Percentiles rank a stretch among this genome's conserved stretches.
phyloP scores from a whole-genome alignment of 2,113 vertebrate species.

The Charina bottae region DNA sequence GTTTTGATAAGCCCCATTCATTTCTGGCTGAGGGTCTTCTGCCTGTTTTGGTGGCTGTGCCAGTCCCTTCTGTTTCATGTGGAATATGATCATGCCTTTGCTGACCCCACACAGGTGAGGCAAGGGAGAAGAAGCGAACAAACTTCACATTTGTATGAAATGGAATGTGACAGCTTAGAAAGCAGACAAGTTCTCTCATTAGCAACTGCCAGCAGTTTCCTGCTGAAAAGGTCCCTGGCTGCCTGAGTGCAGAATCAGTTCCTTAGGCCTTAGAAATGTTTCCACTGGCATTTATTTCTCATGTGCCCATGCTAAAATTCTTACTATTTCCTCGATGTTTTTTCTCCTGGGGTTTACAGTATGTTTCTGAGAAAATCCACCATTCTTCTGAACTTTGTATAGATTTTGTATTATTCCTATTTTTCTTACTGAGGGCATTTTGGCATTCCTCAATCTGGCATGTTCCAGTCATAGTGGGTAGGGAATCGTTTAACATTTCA shows the following conservation, averaged over 20 bases:
- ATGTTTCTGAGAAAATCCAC: not conserved
- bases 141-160: conserved; percentile 7
- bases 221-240: not conserved
- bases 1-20: not conserved
- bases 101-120: not conserved
- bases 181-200: not conserved
- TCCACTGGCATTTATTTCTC: not conserved
- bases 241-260: not conserved
- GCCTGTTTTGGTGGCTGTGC: not conserved
- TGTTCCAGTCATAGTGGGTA: not conserved
- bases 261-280: not conserved
- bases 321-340: too few species aligned
- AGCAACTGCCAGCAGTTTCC: not conserved
- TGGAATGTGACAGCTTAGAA: conserved; percentile 14
- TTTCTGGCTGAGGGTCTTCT: not conserved
- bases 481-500: not conserved
- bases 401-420: not conserved
- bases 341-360: not conserved
- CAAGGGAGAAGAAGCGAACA: not conserved
- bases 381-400: not conserved
- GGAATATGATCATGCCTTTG: conserved; percentile 12
- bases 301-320: not conserved
- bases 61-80: conserved; percentile 6
- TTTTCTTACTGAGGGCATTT: not conserved
- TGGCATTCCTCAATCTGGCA: not conserved